Base-by-base conservation (phyloP, 2,113 vertebrate species). In the Bubo scandiacus region DNA sequence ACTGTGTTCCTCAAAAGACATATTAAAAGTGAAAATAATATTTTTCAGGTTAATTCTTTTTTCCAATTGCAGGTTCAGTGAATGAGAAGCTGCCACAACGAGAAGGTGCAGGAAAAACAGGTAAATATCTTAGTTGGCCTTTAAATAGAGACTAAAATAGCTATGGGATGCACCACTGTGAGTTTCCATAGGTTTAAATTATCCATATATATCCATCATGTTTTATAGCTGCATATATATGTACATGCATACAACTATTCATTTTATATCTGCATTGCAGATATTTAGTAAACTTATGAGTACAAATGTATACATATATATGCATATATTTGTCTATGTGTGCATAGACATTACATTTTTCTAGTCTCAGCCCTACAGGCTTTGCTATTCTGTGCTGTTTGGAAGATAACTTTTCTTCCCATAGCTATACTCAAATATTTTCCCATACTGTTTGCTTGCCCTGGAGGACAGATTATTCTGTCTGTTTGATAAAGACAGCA, bases 21-120 rank as follows among this genome's bases (percentile, higher is more conserved):
- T 58, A 16, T 26, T 58, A 36, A 25, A 61, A 63, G 12, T 47
- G 29, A 42, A 81, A 91, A 7, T 81, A 58, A 11, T 40, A 71
- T 70, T 38, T 23, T 36, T 58, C 11, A 86, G 21, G 12, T 74
- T 95, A 77, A 93, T 81, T 91, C 45, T 2, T 88, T 92, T 81
- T 86, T 77, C 27, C 42, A 68, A 61, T 65, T 96, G 22, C 61
- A 99, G 99, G 99, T 75, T 99, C 99, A 36, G 85, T 98, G 94
- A 98, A 97, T 75, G 99, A 99, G 74, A 99, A 98, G 90, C 61
- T 98, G 3, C 98, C 98, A 15, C 98, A 98, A 47, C 97, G 98
- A 96, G 99, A 99, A 97, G 99, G 98, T 55, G 45, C 99, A 29
- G 99, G 99, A 96, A 99, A 99, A 99, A 45, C 98, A 99, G 99